Base-by-base conservation (phyloP, 2,888 invertebrate species). In the Tenthredo amoena region DNA sequence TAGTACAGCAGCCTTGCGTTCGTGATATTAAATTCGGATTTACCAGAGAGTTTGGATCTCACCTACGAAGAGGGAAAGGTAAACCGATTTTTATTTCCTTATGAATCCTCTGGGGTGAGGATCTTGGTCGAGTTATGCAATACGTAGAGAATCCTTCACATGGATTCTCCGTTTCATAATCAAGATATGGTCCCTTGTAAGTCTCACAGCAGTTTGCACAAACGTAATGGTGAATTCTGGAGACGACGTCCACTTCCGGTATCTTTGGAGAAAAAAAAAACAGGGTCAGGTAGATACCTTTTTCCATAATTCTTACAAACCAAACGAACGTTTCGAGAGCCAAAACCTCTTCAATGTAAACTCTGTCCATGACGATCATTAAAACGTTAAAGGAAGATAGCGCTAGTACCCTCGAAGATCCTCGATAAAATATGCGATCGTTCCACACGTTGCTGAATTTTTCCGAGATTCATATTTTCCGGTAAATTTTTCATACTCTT, bases 21-120 rank as follows among this genome's bases (percentile, higher is more conserved):
- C 7, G 68, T 68, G 12, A 21, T 43, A 74, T 74, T 43, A 21
- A 40, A 74, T 74, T 74, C 37, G 18, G 10, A 71, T 76, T 76
- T 47, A 74, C 43, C 43, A 2, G 1, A 2, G 21, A 10, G 43
- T 43, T 43, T 74, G 43, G 40, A 43, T 74, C 6, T 74, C 43
- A 40, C 9, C 26, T 43, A 40, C 21, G 10, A 43, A n/a, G 7
- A 10, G 9, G 12, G 43, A 21, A 43, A 10, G 43, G 74, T 3
- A 0, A 15, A 76, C n/a, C 10, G 0, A 43, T 12, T 43, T 26
- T 31, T 12, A 12, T 62, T 62, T 2, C 21, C 12, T 62, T 31
- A 12, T 26, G 10, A 62, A 21, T 62, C 26, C 26, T 5, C 1
- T 62, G 62, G 21, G 62, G 26, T 62, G 12, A 62, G 26, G 21